Evolutionary conservation across 1,140 invertebrate genomes (phyloP), one percentile per base, ranked within the genome.

Genomic region (Reticulitermes speratus): DNA sequence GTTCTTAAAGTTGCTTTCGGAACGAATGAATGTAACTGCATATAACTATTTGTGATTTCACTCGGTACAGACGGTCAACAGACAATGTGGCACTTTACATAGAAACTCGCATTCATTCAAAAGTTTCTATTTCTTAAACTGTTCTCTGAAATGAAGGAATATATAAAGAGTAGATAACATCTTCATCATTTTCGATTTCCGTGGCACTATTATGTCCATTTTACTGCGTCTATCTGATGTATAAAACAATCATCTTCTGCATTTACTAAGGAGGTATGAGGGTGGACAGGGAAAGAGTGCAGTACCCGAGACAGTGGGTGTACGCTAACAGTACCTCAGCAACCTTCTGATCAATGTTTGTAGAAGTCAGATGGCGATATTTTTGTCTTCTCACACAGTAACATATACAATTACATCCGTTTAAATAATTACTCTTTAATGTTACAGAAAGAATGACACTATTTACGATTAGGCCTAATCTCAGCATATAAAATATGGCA

Each of bases 21-120:
- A 75, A 75, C n/a, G n/a, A 75, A 30, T 75, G 16, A 30, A 30
- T 75, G 25, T 75, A 75, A 30, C 8, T 75, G 65, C 14, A 75
- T 30, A 30, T 75, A 30, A 75, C n/a, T 25, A 75, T n/a, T n/a
- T 30, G 25, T 75, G 52, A n/a, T 75, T 75, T 30, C 7, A 75
- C 30, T 25, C 65, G n/a, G 7, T 75, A 75, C 65, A 75, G 65
- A 30, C 65, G 2, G 7, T 75, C 25, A 75, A 75, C 65, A 75
- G 65, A 30, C 65, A 30, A n/a, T 75, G 65, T 75, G n/a, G 65
- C 65, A 75, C 65, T 75, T 75, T 30, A 75, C 65, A 75, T 75
- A 75, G n/a, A 75, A 75, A 75, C 25, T 75, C 25, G 7, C 65
- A 75, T 75, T 75, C 25, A 75, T 75, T 75, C 65, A 0, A 30